These are phyloP conservation scores for Bradysia coprophila DNA, from an alignment of 1,140 invertebrate genomes.

Conservation along the genomic window DNA sequence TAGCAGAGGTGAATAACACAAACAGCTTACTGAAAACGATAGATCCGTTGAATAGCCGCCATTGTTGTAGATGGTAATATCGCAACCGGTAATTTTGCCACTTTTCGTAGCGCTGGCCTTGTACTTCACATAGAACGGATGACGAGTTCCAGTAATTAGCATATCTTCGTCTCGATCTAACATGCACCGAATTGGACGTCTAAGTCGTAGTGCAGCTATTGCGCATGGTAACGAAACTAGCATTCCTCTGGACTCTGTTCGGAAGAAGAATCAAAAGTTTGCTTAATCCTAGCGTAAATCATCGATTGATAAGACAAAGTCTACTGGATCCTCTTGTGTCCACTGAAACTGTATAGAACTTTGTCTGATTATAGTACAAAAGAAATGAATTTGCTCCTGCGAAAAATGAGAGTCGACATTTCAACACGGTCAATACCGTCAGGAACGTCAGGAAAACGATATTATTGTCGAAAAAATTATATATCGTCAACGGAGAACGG, in stretches of 20 bases:
- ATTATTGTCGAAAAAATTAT: no score
- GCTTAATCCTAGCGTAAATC: no score
- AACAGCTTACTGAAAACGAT: conserved; percentile 48
- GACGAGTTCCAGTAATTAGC: conserved; percentile 66
- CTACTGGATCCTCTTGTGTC: no score
- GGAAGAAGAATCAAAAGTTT: no score
- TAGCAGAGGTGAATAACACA: neutral
- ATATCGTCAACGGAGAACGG: no score
- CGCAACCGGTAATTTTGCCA: conserved; percentile 51
- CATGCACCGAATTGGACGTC: conserved; percentile 68
- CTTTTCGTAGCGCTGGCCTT: conserved; percentile 61
- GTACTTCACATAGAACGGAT: conserved; percentile 77
- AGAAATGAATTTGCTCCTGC: no score
- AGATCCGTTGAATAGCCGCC: conserved; percentile 68
- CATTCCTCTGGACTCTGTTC: conserved; percentile 55
- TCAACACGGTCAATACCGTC: no score
- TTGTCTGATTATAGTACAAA: no score
- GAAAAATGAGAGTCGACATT: no score
- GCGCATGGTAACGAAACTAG: conserved; percentile 44
- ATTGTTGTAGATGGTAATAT: conserved; percentile 64
- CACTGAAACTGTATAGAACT: no score
- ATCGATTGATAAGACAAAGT: no score
- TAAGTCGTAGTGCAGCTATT: conserved; percentile 48
- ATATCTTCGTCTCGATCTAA: conserved; percentile 91
- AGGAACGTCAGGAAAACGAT: no score